Conservation (phyloP, 2,888 invertebrate genomes). For the Chrysolina oricalcia region DNA sequence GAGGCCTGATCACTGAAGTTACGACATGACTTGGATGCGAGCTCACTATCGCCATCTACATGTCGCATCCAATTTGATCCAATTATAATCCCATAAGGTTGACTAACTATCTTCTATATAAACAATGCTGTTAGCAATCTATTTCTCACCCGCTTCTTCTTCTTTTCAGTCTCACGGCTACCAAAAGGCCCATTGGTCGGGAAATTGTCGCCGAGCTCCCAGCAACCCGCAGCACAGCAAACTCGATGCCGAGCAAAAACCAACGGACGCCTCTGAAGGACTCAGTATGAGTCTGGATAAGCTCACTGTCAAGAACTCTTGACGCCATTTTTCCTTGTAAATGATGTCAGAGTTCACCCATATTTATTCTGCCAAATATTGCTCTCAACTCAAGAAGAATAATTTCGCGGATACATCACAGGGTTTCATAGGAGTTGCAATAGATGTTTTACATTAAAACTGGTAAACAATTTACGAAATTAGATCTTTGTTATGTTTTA, state of each 20-base stretch:
- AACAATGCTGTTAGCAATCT: too few relatives aligned
- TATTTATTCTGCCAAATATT: neutral
- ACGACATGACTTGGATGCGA: too few relatives aligned
- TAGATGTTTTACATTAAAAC: slow-evolving; percentile 22
- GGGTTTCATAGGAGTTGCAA: slow-evolving; percentile 12
- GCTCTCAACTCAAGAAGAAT: neutral
- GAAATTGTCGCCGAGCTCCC: slow-evolving; percentile 74
- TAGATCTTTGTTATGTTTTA: slow-evolving; percentile 8
- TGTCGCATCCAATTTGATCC: too few relatives aligned
- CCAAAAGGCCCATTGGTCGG: slow-evolving; percentile 82
- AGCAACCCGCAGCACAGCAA: slow-evolving; percentile 38
- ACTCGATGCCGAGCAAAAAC: slow-evolving; percentile 55
- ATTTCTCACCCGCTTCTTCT: neutral
- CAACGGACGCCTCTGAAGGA: slow-evolving; percentile 71
- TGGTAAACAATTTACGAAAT: neutral
- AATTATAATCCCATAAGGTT: too few relatives aligned
- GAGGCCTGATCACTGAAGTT: too few relatives aligned
- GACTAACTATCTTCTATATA: too few relatives aligned
- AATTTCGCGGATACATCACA: slow-evolving; percentile 4
- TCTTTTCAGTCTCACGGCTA: slow-evolving; percentile 80
- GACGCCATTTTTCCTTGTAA: slow-evolving; percentile 71
- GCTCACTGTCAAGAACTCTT: slow-evolving; percentile 73
- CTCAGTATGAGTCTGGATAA: slow-evolving; percentile 74
- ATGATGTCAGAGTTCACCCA: slow-evolving; percentile 15
- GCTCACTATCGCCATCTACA: too few relatives aligned